Percentiles rank a stretch among this genome's conserved stretches.
Conservation (phyloP, 2,888 invertebrate species). For the Agrotis puta region DNA sequence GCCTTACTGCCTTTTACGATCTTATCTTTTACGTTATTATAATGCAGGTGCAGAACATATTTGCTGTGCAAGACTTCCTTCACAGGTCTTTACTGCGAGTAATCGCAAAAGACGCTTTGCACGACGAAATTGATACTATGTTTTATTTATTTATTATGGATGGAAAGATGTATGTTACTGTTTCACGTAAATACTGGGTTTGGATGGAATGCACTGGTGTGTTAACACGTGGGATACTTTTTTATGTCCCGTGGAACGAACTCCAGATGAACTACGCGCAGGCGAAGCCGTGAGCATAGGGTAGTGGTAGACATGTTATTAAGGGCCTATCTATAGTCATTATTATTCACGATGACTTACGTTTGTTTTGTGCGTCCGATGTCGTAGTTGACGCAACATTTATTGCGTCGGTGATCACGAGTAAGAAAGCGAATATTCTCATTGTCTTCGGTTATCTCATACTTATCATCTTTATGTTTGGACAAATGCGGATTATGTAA, state of each 20-base stretch:
- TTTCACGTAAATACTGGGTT: too few species aligned
- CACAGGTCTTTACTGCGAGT: slow-evolving; percentile 7
- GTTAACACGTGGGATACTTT: too few species aligned
- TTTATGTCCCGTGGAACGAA: too few species aligned
- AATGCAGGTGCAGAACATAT: slow-evolving; percentile 33
- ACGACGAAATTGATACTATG: slow-evolving; percentile 27
- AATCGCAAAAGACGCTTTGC: slow-evolving; percentile 3
- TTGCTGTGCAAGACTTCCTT: slow-evolving; percentile 20
- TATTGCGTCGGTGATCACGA: slow-evolving; percentile 73
- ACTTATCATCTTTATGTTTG: slow-evolving; percentile 57
- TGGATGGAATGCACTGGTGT: too few species aligned
- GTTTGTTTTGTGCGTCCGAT: slow-evolving; percentile 59
- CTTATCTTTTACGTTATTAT: slow-evolving; percentile 38
- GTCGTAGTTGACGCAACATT: slow-evolving; percentile 72
- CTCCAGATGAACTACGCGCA: too few species aligned
- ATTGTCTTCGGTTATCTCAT: slow-evolving; percentile 62
- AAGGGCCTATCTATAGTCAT: slow-evolving; percentile 25
- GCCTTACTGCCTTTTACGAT: slow-evolving; percentile 33
- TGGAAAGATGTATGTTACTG: too few species aligned
- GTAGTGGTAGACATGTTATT: slow-evolving; percentile 18
- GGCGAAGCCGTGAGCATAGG: too few species aligned
- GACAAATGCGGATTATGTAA: slow-evolving; percentile 62
- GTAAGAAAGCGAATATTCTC: slow-evolving; percentile 76
- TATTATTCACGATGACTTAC: slow-evolving; percentile 60
- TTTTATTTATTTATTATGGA: slow-evolving; percentile 27